Evolutionary conservation across 1,140 invertebrate species (phyloP).

Genomic region (Zaprionus lachaisei): DNA sequence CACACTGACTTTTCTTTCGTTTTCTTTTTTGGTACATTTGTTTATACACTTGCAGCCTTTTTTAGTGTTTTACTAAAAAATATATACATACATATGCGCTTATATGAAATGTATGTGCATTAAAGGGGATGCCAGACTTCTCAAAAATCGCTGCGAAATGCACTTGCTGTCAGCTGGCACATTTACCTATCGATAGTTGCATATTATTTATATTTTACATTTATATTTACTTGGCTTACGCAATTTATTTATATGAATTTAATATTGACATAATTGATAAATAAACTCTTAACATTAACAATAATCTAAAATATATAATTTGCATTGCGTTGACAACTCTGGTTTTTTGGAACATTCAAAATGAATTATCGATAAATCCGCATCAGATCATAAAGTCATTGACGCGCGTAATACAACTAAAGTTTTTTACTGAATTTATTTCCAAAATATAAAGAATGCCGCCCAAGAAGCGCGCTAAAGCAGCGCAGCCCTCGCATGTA

Average conservation of each 20-base stretch:
- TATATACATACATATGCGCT: constrained; percentile 14
- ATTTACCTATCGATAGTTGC: constrained; percentile 2
- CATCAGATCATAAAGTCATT: background rate
- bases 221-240: background rate
- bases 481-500: constrained; percentile 10
- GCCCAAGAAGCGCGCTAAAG: constrained; percentile 32
- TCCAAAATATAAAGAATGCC: constrained; percentile 13
- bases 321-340: background rate
- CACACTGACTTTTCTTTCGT: constrained; percentile 4
- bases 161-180: constrained; percentile 3
- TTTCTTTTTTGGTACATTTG: constrained; percentile 25
- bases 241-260: background rate
- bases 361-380: background rate
- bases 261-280: no score
- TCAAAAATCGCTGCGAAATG: background rate
- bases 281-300: no score
- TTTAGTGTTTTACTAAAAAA: constrained; percentile 6
- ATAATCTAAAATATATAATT: background rate
- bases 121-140: background rate
- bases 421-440: background rate
- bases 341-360: background rate
- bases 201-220: background rate
- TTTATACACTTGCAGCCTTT: constrained; percentile 17
- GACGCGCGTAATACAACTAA: constrained; percentile 7
- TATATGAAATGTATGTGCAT: constrained; percentile 1